phyloP scores from a whole-genome alignment of 2,888 invertebrate species.

The Conomelus anceps region DNA sequence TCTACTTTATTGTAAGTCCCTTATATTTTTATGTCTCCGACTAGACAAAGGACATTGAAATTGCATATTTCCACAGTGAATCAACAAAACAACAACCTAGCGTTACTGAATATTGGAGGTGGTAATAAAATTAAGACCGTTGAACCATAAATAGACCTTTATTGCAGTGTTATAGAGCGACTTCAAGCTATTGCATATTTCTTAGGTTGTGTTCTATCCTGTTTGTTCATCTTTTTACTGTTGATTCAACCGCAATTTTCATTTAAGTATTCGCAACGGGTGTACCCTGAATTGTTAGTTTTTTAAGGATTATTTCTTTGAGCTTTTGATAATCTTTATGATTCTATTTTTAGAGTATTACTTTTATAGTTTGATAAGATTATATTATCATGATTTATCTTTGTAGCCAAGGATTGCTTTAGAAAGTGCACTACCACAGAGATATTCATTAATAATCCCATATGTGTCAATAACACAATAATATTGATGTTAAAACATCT shows the following conservation, averaged over 20 bases:
- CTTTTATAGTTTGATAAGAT: no score
- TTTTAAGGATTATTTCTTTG: no score
- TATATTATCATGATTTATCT: no score
- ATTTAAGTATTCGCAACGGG: not conserved
- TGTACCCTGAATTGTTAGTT: no score
- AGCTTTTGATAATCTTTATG: no score
- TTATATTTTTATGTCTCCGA: not conserved
- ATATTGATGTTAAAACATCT: no score
- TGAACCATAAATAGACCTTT: not conserved
- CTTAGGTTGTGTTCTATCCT: not conserved
- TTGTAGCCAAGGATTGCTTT: no score
- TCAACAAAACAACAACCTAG: not conserved
- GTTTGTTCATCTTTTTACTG: not conserved
- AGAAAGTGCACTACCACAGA: no score
- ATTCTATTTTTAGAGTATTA: no score
- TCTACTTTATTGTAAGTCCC: not conserved
- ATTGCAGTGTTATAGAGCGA: not conserved
- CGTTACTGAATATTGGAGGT: not conserved
- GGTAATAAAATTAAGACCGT: not conserved
- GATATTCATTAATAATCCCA: no score
- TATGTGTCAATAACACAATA: no score
- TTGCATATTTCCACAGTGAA: not conserved
- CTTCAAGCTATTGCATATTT: not conserved
- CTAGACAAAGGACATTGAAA: not conserved
- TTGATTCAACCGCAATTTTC: not conserved